phyloP scores from a whole-genome alignment of 92 coral and sea anemone species.

The Pocillopora grandis region DNA sequence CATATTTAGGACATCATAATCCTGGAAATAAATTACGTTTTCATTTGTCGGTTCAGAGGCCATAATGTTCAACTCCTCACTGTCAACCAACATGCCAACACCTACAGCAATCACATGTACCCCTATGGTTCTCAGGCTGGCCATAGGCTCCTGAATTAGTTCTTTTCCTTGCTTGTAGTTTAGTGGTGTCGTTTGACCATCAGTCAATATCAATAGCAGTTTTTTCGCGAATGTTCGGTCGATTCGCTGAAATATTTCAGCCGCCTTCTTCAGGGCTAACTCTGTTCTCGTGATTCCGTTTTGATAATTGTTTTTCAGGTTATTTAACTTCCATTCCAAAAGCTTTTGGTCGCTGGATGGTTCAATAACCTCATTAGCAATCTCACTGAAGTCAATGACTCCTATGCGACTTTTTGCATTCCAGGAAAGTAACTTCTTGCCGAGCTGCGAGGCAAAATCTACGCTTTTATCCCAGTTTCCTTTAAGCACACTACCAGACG shows the following conservation, averaged over 20 bases:
- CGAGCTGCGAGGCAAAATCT: slow-evolving; percentile 48
- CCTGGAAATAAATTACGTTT: slow-evolving; percentile 51
- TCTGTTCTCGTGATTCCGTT: slow-evolving; percentile 82
- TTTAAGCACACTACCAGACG: slow-evolving; percentile 70
- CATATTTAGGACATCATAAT: slow-evolving; percentile 44
- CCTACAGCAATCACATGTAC: slow-evolving; percentile 63
- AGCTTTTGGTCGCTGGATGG: slow-evolving; percentile 40
- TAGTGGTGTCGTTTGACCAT: slow-evolving; percentile 74
- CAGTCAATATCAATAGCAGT: slow-evolving; percentile 64
- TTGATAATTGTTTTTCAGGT: slow-evolving; percentile 47
- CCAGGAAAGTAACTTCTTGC: slow-evolving; percentile 31
- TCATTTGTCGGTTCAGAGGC: slow-evolving; percentile 52
- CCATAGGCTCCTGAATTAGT: slow-evolving; percentile 36
- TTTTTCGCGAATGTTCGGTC: slow-evolving; percentile 23
- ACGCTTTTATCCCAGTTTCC: slow-evolving; percentile 70
- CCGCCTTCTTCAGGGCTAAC: slow-evolving; percentile 52
- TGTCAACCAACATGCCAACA: slow-evolving; percentile 38
- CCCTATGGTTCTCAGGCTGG: slow-evolving; percentile 7
- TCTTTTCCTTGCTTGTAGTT: slow-evolving; percentile 45
- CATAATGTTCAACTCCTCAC: slow-evolving; percentile 59
- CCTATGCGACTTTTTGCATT: slow-evolving; percentile 60
- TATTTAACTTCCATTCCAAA: slow-evolving; percentile 16
- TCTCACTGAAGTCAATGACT: slow-evolving; percentile 68
- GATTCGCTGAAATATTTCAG: slow-evolving; percentile 48
- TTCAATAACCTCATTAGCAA: slow-evolving; percentile 59